These are phyloP conservation scores for Melieria omissa DNA, from an alignment of 2,888 invertebrate genomes.

Conservation along the genomic window DNA sequence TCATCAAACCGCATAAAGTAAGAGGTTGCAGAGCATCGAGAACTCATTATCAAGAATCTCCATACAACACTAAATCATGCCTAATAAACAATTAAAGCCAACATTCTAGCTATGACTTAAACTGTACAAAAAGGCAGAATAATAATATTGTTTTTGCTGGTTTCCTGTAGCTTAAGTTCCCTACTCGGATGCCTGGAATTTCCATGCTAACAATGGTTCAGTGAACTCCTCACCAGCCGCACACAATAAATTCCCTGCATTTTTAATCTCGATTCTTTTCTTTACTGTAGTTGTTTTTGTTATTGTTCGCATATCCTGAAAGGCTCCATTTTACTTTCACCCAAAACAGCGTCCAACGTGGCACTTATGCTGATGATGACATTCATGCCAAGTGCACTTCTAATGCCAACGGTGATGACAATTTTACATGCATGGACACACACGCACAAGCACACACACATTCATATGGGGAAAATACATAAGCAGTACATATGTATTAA, in stretches of 20 bases:
- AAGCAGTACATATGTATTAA: neutral
- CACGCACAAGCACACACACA: neutral
- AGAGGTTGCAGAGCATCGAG: too few species aligned
- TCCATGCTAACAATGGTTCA: too few species aligned
- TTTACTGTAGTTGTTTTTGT: neutral
- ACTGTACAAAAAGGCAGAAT: too few species aligned
- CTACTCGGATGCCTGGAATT: too few species aligned
- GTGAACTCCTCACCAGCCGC: neutral
- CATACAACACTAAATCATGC: too few species aligned
- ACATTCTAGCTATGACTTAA: too few species aligned
- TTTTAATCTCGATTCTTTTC: neutral
- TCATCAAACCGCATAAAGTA: too few species aligned
- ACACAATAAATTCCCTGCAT: neutral
- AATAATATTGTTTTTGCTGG: too few species aligned
- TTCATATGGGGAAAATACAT: neutral
- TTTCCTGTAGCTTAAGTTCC: too few species aligned
- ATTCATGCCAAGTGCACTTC: conserved; percentile 58
- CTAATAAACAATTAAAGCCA: too few species aligned
- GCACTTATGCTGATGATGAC: conserved; percentile 52
- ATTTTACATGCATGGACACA: conserved; percentile 5
- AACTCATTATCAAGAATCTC: too few species aligned
- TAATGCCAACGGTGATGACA: conserved; percentile 41
- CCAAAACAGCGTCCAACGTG: conserved; percentile 33
- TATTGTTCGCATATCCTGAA: conserved; percentile 12
- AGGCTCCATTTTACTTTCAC: conserved; percentile 57